Evolutionary conservation across 2,888 invertebrate genomes (phyloP).

Genomic region (Ligdia adustata): DNA sequence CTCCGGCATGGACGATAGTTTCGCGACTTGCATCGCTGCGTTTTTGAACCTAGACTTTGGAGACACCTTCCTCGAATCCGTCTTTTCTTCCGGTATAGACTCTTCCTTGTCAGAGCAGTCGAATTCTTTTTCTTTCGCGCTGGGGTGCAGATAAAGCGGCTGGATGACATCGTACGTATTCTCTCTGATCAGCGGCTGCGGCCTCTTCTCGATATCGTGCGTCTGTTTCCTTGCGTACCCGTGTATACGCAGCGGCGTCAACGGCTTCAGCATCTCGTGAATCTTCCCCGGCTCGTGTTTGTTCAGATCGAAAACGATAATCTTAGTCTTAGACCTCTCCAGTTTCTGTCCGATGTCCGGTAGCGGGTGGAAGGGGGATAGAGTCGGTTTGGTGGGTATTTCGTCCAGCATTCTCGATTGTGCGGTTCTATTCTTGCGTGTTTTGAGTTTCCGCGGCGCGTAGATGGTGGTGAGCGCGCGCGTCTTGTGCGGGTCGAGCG

Average conservation of each 20-base stretch:
- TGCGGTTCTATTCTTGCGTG: constrained; percentile 69
- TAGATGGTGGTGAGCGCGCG: constrained; percentile 77
- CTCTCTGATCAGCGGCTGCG: constrained; percentile 69
- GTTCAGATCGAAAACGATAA: constrained; percentile 70
- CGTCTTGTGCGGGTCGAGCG: constrained; percentile 67
- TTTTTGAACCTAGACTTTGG: constrained; percentile 74
- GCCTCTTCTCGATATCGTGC: constrained; percentile 53
- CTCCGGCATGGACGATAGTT: constrained; percentile 65
- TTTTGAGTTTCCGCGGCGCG: constrained; percentile 72
- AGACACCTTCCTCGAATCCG: constrained; percentile 46
- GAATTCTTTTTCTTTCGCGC: constrained; percentile 51
- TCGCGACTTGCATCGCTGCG: constrained; percentile 71
- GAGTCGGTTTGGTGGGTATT: constrained; percentile 59
- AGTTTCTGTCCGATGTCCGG: constrained; percentile 75
- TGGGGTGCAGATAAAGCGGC: constrained; percentile 63
- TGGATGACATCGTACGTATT: constrained; percentile 78
- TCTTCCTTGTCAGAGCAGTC: constrained; percentile 9
- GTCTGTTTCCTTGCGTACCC: constrained; percentile 57
- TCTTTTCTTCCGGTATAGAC: constrained; percentile 25
- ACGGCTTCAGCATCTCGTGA: constrained; percentile 69
- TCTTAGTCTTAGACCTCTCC: constrained; percentile 64
- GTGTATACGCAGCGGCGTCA: constrained; percentile 68
- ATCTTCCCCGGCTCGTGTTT: constrained; percentile 53
- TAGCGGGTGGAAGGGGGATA: constrained; percentile 76
- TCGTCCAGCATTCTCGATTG: constrained; percentile 74